A percentile compares a stretch with the other conserved stretches of the same genome.
Evolutionary conservation across 2,113 vertebrate species (phyloP).

Genomic region (Diglossa brunneiventris): DNA sequence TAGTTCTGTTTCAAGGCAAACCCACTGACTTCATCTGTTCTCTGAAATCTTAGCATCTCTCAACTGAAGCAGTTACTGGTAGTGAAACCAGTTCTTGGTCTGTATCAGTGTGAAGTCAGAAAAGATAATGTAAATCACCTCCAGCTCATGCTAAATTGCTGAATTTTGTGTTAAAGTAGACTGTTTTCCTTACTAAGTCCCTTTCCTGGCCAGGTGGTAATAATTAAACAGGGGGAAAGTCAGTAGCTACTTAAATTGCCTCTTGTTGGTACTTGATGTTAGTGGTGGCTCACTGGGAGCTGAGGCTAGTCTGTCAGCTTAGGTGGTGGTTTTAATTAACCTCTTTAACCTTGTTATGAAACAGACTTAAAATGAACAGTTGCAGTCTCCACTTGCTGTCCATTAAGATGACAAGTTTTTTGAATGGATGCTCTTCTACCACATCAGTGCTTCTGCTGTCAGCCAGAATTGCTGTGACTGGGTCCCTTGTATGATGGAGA

Average conservation of each 20-base stretch:
- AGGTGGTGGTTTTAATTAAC: not conserved
- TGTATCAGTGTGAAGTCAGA: rapidly evolving
- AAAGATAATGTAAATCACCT: not conserved
- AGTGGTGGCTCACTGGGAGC: not conserved
- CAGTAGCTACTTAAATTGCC: not conserved
- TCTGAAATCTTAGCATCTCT: not conserved
- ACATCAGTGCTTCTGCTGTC: not conserved
- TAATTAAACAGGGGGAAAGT: not conserved
- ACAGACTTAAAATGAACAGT: not conserved
- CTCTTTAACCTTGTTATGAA: not conserved
- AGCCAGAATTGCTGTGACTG: not conserved
- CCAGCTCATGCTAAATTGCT: not conserved
- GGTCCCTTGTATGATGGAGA: not conserved
- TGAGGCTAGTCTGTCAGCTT: not conserved
- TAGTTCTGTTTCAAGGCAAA: not conserved
- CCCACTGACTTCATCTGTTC: not conserved
- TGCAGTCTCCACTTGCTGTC: not conserved
- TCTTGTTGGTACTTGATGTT: not conserved
- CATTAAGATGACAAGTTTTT: not conserved
- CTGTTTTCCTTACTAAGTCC: not conserved
- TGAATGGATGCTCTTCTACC: not conserved
- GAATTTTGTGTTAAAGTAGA: not conserved
- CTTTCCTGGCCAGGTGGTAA: not conserved
- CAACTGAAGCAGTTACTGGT: not conserved
- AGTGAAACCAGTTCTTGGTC: not conserved